phyloP scores from a whole-genome alignment of 1,140 invertebrate species.

The Zaprionus nigranus region DNA sequence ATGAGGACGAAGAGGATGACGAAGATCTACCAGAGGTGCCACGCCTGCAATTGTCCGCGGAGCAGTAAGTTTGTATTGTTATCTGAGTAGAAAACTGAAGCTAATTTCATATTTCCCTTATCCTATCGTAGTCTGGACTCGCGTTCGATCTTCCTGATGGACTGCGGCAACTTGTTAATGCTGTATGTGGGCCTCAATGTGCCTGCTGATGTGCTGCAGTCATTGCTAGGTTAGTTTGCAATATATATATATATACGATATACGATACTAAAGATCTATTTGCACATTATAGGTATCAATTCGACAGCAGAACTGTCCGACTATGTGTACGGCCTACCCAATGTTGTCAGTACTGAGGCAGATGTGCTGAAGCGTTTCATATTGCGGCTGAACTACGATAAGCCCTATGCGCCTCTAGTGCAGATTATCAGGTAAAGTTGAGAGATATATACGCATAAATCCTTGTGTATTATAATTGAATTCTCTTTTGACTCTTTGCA shows the following conservation, averaged over 20 bases:
- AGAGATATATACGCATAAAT: background rate
- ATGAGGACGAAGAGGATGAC: constrained; percentile 86
- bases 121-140: constrained; percentile 88
- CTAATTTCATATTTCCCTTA: constrained; percentile 24
- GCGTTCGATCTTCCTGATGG: constrained; percentile 96
- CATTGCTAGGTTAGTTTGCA: constrained; percentile 87
- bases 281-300: constrained; percentile 85
- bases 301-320: constrained; percentile 86
- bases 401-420: constrained; percentile 91
- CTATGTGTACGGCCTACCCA: constrained; percentile 91
- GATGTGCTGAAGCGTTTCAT: constrained; percentile 92
- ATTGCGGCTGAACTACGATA: constrained; percentile 92
- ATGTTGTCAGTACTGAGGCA: constrained; percentile 91
- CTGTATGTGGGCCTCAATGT: constrained; percentile 95
- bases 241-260: no score
- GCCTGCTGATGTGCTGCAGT: constrained; percentile 90
- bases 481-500: constrained; percentile 80
- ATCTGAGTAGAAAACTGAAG: background rate
- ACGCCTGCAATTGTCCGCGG: constrained; percentile 88
- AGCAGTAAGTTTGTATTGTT: constrained; percentile 85
- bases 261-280: background rate
- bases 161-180: constrained; percentile 93
- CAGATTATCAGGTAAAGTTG: constrained; percentile 91
- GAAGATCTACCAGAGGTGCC: constrained; percentile 87
- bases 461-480: background rate